phyloP scores from a whole-genome alignment of 2,888 invertebrate species.

The Drosophila kuntzei region DNA sequence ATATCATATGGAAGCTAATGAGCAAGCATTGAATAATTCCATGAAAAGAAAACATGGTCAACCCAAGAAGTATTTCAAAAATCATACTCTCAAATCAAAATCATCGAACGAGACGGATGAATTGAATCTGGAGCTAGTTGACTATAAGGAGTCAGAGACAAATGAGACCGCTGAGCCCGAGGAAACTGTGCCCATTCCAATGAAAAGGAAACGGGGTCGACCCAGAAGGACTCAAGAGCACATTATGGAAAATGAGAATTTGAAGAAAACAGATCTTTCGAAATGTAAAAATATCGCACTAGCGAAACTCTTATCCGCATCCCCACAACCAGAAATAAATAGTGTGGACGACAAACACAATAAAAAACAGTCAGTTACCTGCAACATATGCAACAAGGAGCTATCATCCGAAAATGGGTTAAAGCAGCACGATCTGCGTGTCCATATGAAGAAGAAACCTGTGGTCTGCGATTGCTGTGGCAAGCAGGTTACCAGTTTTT shows the following conservation, averaged over 20 bases:
- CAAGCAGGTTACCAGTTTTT: conserved; percentile 85
- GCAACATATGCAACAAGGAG: conserved; percentile 44
- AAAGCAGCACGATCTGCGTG: conserved; percentile 68
- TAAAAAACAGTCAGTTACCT: conserved; percentile 1
- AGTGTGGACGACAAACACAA: not conserved
- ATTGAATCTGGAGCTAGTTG: not conserved
- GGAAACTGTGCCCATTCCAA: not conserved
- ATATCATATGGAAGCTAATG: not conserved
- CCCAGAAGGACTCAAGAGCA: conserved; percentile 23
- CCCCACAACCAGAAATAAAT: conserved; percentile 9
- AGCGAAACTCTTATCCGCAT: conserved; percentile 24
- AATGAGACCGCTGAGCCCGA: not conserved
- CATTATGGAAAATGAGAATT: not conserved
- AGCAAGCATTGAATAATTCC: not conserved
- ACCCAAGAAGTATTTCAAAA: conserved; percentile 12
- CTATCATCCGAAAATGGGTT: conserved; percentile 41
- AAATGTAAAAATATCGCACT: conserved; percentile 37
- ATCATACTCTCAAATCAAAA: not conserved
- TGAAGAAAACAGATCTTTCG: not conserved
- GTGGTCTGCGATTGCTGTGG: conserved; percentile 86
- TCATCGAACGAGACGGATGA: not conserved
- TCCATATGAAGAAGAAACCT: conserved; percentile 83
- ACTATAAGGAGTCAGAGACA: not conserved
- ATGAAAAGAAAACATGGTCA: conserved; percentile 37
- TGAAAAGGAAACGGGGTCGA: conserved; percentile 43